Base-by-base conservation (phyloP, 2,888 invertebrate species). In the Xestoiulus laeticollis region DNA sequence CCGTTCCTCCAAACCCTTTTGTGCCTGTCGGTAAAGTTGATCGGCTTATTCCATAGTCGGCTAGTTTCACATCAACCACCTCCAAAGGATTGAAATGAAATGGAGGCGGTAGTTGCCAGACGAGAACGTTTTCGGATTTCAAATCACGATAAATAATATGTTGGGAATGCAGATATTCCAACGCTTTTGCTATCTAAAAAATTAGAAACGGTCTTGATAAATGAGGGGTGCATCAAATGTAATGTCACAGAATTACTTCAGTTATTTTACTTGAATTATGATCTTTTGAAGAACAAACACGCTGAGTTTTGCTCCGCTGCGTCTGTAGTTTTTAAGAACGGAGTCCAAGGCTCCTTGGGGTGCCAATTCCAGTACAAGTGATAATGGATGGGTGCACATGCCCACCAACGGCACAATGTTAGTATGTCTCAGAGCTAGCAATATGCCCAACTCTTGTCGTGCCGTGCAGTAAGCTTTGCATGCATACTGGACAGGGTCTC, bases 1-100 rank as follows among this genome's bases (percentile, higher is more conserved):
- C 98, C 0, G 99, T 99, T 1, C 99, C 99, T 0, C 99, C 99
- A 93, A 99, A 99, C 0, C 99, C 99, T 92, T 98, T 98, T 0
- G 97, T 96, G 0, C 98, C 97, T 0, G 96, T 96, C 0, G 98
- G 97, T 12, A 97, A 94, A 1, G 96, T 97, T 89, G 96, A 93
- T 82, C 98, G 94, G 90, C 97, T 97, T 88, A 98, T 98, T 86
- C 97, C 99, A 92, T 99, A 99, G 93, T 99, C 99, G 0, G 99
- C 99, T 5, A 99, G 94, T 92, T 98, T 99, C 87, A 99, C 96
- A 91, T 96, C 96, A 1, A 97, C 96, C 59, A 44, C 44, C n/a
- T 86, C 88, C 43, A 83, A 48, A 44, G 87, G 32, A 30, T 68
- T 88, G 26, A 90, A 94, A 89, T 94, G 94, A 91, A 95, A 95